Evolutionary conservation across 2,797 vertebrate genomes (phyloP), one percentile per base, ranked within the genome.

Genomic region (Tamandua tetradactyla): DNA sequence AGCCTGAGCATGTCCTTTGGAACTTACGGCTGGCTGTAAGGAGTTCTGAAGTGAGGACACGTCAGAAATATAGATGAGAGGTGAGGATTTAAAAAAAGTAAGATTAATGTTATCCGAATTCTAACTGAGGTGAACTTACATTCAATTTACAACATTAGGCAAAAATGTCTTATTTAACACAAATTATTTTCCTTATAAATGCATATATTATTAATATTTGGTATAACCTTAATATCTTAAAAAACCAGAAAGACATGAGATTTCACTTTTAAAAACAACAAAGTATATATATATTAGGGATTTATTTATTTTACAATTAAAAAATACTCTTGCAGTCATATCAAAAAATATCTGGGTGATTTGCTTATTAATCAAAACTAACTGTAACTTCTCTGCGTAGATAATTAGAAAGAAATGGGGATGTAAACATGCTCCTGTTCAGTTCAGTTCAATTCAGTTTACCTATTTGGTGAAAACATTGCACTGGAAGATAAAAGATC

Each of bases 101-200:
- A 87, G 90, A 57, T 18, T 35, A 55, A 40, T n/a, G 4, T 47
- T 22, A 75, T 0, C n/a, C 96, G 32, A 78, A 49, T 89, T 90
- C 40, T 86, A 93, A 59, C 40, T 71, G 9, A 17, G 71, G 32
- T 66, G 13, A 71, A 93, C 66, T 91, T 52, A 79, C 35, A 87
- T 76, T 32, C 30, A 93, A 84, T 72, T 66, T 87, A 75, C 3
- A 86, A 71, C 5, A 88, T 49, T 47, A 61, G 40, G 15, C 47
- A 42, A 42, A n/a, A 84, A 76, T 37, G 78, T 76, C n/a, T 75
- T 80, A 66, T 44, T 84, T 55, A 72, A 68, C 35, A 90, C 30
- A 91, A 93, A 86, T 52, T 94, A 61, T 64, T 88, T 66, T 87
- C 35, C 32, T 79, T 86, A 61, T 18, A 96, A 81, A 88, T 59